Conservation (phyloP, 2,113 vertebrate genomes). For the Bubo bubo region DNA sequence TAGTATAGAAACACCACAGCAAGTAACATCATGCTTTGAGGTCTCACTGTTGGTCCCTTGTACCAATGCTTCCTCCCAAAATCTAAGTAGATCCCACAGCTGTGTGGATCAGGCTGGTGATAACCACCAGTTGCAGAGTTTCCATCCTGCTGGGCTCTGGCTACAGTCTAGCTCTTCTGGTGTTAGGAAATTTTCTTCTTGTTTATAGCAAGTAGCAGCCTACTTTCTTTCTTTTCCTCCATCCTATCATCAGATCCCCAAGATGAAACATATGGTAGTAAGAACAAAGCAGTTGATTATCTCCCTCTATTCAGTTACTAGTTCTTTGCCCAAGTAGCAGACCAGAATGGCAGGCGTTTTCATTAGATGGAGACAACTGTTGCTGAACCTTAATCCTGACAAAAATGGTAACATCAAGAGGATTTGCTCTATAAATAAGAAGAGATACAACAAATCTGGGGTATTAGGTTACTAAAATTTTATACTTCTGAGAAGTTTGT, state of each 20-base stretch:
- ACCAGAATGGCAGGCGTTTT: neutral
- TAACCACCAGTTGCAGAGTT: neutral
- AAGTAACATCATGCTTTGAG: neutral
- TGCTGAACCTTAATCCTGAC: neutral
- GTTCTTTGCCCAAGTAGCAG: neutral
- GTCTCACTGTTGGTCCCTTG: neutral
- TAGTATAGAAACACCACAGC: neutral
- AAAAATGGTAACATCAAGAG: neutral
- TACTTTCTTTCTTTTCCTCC: neutral
- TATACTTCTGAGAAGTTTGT: neutral
- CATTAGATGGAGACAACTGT: neutral
- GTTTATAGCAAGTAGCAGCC: neutral
- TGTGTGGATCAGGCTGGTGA: neutral
- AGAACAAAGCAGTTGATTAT: neutral
- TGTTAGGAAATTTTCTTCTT: conserved; percentile 51
- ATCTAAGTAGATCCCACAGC: neutral
- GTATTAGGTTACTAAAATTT: neutral
- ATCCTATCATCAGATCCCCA: neutral
- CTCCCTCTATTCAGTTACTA: neutral
- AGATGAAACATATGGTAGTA: neutral
- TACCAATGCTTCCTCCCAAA: neutral
- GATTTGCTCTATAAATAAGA: neutral
- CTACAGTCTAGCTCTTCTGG: conserved; percentile 1
- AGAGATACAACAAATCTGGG: neutral
- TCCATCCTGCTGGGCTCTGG: neutral